Evolutionary conservation across 2,113 vertebrate genomes (phyloP).

Genomic region (Eulemur macaco): DNA sequence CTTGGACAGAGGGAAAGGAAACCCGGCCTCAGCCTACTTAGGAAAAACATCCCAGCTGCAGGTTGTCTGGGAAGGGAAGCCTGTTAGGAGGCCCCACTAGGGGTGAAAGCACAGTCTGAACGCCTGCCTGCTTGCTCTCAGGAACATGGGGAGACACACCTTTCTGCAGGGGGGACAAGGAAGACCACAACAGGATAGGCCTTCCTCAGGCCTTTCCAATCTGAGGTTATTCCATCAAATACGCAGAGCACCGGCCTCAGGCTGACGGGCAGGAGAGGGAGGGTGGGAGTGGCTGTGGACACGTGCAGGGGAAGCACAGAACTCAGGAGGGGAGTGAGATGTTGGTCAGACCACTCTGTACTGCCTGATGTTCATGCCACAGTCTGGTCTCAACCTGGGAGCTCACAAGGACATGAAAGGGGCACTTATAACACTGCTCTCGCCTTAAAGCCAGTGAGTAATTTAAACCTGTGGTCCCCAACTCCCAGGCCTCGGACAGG

Average conservation of each 20-base stretch:
- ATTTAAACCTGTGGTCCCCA: no score
- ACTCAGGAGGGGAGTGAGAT: no score
- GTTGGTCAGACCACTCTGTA: not conserved
- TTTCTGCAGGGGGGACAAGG: not conserved
- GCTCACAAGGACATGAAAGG: not conserved
- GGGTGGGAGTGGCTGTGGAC: no score
- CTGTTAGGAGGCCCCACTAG: not conserved
- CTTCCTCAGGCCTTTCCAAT: not conserved
- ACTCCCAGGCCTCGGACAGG: no score
- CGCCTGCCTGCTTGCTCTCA: not conserved
- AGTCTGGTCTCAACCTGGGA: not conserved
- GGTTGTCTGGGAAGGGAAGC: not conserved
- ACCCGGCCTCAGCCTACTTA: not conserved
- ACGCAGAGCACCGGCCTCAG: not conserved
- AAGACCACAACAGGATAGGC: not conserved
- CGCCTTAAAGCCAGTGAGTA: not conserved
- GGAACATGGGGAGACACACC: not conserved
- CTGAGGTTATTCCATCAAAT: not conserved
- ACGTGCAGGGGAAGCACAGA: no score
- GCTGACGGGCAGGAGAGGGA: not conserved
- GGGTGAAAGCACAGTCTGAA: rapidly evolving
- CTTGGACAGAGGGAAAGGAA: not conserved
- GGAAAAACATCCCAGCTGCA: not conserved
- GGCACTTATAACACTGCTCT: not conserved
- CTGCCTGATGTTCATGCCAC: not conserved